These are phyloP conservation scores for Cyanoramphus novaezelandiae DNA, from an alignment of 2,113 vertebrate species.

Conservation along the genomic window DNA sequence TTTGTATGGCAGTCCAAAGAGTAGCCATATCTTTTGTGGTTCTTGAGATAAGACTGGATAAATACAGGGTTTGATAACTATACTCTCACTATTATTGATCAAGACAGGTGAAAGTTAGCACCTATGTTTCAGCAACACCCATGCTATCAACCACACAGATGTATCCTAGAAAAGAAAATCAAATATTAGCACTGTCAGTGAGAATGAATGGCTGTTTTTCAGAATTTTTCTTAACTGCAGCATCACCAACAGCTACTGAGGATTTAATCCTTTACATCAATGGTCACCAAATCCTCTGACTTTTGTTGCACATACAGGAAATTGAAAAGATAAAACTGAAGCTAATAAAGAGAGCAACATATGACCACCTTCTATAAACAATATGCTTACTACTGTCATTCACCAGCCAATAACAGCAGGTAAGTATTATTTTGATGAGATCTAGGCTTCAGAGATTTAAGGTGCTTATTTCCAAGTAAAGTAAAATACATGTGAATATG, in stretches of 20 bases:
- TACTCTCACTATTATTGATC: background rate
- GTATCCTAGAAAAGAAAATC: background rate
- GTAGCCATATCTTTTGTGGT: background rate
- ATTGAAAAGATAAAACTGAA: constrained; percentile 43
- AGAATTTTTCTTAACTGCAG: background rate
- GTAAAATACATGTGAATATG: background rate
- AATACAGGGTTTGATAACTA: background rate
- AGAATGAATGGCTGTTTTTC: accelerated
- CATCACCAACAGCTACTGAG: background rate
- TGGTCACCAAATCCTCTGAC: background rate
- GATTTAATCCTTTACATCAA: constrained; percentile 1
- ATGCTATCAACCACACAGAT: background rate
- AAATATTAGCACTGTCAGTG: background rate
- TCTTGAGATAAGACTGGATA: background rate
- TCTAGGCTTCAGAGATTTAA: background rate
- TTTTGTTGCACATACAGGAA: constrained; percentile 19
- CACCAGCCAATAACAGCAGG: background rate
- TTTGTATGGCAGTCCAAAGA: background rate
- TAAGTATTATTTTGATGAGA: background rate
- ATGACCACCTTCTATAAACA: background rate
- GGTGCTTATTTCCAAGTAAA: background rate
- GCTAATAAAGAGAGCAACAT: background rate
- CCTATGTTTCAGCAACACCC: background rate
- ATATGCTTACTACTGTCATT: background rate
- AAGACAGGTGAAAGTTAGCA: background rate